Conservation (phyloP, 2,888 invertebrate species). For the Boloria euphrosyne region DNA sequence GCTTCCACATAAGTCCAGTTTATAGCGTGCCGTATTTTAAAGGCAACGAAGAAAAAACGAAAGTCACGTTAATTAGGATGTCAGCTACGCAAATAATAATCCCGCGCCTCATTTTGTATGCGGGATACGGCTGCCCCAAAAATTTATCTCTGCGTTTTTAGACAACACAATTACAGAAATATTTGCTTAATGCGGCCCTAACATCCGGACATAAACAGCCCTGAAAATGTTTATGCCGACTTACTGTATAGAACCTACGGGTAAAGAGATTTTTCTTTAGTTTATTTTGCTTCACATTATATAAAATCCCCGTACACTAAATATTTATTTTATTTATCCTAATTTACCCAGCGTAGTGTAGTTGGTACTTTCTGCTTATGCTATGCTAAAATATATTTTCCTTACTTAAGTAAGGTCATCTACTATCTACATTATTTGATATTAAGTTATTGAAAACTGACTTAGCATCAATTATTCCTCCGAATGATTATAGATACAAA, state of each 20-base stretch:
- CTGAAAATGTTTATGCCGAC: conserved; percentile 48
- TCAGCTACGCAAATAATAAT: conserved; percentile 77
- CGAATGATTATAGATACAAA: too few species aligned
- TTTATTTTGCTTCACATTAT: neutral
- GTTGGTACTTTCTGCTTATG: too few species aligned
- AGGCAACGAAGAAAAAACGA: conserved; percentile 61
- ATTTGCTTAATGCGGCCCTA: conserved; percentile 66
- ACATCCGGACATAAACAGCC: conserved; percentile 56
- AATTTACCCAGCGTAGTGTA: too few species aligned
- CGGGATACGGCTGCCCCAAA: conserved; percentile 62
- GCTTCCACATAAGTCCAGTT: conserved; percentile 2
- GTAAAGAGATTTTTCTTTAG: neutral
- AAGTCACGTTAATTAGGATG: conserved; percentile 76
- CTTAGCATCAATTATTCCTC: too few species aligned
- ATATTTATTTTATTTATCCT: too few species aligned
- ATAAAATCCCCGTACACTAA: too few species aligned
- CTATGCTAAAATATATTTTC: too few species aligned
- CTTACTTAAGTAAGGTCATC: too few species aligned
- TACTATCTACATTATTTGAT: too few species aligned
- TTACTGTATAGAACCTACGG: conserved; percentile 11
- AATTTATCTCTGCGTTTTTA: conserved; percentile 71
- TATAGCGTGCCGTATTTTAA: conserved; percentile 20
- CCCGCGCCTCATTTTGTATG: conserved; percentile 74
- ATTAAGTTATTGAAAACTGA: too few species aligned
- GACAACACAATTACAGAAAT: conserved; percentile 74